phyloP scores from a whole-genome alignment of 2,113 vertebrate genomes.

The Ardeotis arabs region DNA sequence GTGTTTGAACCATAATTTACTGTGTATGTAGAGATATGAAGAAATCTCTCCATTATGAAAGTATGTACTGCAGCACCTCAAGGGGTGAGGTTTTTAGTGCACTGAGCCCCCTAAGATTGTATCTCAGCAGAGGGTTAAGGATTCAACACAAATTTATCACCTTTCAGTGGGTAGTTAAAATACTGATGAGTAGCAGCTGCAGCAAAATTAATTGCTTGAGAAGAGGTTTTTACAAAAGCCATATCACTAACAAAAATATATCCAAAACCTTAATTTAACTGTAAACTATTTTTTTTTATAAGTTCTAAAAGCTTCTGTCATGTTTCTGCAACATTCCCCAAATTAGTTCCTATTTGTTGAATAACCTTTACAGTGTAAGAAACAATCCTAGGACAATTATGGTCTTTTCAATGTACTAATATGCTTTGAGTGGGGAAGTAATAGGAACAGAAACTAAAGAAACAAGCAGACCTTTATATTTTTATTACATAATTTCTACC shows the following conservation, averaged over 20 bases:
- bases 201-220: not conserved
- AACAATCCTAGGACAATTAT: not conserved
- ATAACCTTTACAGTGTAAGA: not conserved
- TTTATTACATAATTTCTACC: not conserved
- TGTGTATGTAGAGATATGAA: not conserved
- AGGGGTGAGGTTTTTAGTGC: not conserved
- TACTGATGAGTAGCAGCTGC: not conserved
- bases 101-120: not conserved
- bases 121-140: not conserved
- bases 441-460: not conserved
- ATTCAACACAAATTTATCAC: not conserved
- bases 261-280: not conserved
- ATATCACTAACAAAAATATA: not conserved
- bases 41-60: not conserved
- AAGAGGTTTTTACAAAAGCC: not conserved
- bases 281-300: not conserved
- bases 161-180: not conserved
- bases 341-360: not conserved
- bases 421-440: not conserved
- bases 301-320: not conserved
- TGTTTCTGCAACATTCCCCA: not conserved
- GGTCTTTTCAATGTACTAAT: not conserved
- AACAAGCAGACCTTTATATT: not conserved
- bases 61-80: not conserved
- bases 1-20: not conserved